Percentiles rank a stretch among this genome's conserved stretches.
Conservation (phyloP, 1,140 invertebrate genomes). For the Drosophila sproati region DNA sequence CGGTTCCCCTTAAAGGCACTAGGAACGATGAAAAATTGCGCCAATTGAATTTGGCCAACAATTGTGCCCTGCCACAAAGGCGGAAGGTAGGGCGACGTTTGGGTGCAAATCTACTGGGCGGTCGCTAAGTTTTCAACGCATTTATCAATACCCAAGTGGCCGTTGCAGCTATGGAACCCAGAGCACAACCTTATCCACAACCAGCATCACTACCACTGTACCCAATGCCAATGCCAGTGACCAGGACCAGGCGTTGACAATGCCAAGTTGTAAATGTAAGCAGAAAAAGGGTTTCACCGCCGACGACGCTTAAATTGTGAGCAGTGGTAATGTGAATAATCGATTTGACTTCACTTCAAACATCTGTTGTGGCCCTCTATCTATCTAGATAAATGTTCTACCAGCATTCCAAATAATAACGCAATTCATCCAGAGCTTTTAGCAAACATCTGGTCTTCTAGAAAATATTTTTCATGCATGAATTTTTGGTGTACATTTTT, state of each 20-base stretch:
- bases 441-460: background rate
- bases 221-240: constrained; percentile 15
- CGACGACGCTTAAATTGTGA: constrained; percentile 21
- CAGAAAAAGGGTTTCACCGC: constrained; percentile 39
- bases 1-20: constrained; percentile 69
- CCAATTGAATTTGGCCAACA: constrained; percentile 81
- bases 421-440: background rate
- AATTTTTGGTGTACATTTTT: background rate
- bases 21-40: constrained; percentile 76
- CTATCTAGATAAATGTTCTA: constrained; percentile 10
- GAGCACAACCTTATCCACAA: constrained; percentile 9
- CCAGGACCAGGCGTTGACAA: constrained; percentile 65
- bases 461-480: background rate
- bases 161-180: constrained; percentile 14
- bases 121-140: constrained; percentile 81
- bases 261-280: constrained; percentile 40
- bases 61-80: constrained; percentile 64
- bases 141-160: constrained; percentile 81
- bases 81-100: constrained; percentile 38
- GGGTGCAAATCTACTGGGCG: constrained; percentile 75
- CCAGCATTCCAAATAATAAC: background rate
- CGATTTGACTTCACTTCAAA: constrained; percentile 32
- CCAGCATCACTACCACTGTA: too few species aligned
- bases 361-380: constrained; percentile 27
- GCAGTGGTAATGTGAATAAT: constrained; percentile 39